Evolutionary conservation across 2,888 invertebrate genomes (phyloP).

Genomic region (Cantharis lateralis): DNA sequence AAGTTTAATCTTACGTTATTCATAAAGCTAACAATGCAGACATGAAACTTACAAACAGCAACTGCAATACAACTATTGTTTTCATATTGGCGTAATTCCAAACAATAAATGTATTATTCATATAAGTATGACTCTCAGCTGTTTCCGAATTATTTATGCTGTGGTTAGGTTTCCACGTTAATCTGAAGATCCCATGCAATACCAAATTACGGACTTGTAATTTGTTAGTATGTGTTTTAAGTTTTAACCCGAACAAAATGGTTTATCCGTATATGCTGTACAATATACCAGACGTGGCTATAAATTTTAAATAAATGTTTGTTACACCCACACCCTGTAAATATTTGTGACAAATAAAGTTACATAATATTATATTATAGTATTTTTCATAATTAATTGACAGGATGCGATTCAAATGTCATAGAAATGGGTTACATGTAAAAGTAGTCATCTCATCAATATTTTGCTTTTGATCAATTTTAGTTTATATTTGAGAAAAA

Average conservation of each 20-base stretch:
- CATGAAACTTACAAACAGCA: neutral
- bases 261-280: no score
- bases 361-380: neutral
- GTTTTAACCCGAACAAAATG: no score
- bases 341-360: neutral
- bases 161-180: no score
- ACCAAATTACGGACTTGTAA: no score
- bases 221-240: no score
- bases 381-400: neutral
- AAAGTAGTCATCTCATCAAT: neutral
- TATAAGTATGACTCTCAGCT: no score
- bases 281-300: no score
- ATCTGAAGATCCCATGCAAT: no score
- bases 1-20: neutral
- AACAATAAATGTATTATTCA: no score
- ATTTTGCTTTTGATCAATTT: neutral
- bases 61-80: no score
- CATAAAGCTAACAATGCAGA: neutral
- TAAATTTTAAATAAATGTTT: neutral
- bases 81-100: no score
- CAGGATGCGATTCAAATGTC: neutral
- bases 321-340: neutral
- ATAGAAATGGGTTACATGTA: neutral
- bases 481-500: neutral
- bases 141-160: no score